Evolutionary conservation across 2,888 invertebrate genomes (phyloP).

Genomic region (Therioaphis trifolii): DNA sequence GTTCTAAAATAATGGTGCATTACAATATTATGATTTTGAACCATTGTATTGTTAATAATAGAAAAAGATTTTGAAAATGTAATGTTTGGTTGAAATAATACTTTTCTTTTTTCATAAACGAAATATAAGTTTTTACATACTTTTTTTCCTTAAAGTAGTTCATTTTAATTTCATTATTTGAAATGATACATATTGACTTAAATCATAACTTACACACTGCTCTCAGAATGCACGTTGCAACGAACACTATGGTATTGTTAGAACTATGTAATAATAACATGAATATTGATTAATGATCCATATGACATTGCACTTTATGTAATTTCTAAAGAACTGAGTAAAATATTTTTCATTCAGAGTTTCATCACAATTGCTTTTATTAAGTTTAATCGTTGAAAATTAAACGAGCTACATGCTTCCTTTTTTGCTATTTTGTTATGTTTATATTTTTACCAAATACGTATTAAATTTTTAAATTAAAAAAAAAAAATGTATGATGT

Average conservation of each 20-base stretch:
- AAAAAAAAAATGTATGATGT: too few species aligned
- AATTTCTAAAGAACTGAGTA: conserved; percentile 19
- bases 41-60: too few species aligned
- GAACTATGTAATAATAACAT: conserved; percentile 16
- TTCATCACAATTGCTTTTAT: conserved; percentile 28
- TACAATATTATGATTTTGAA: too few species aligned
- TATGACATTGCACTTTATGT: conserved; percentile 7
- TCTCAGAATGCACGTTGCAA: background rate
- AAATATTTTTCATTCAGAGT: conserved; percentile 11
- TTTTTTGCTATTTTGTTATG: too few species aligned
- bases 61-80: too few species aligned
- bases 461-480: too few species aligned
- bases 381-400: background rate
- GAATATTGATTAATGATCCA: conserved; percentile 43
- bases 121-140: too few species aligned
- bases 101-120: too few species aligned
- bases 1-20: too few species aligned
- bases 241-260: conserved; percentile 6
- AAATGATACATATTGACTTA: background rate
- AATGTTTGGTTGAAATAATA: too few species aligned
- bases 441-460: too few species aligned
- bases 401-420: background rate
- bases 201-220: conserved; percentile 3
- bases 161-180: conserved; percentile 1
- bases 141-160: too few species aligned